Evolutionary conservation across 2,797 vertebrate species (phyloP), one percentile per base, ranked within the genome.

Genomic region (Platalea minor): DNA sequence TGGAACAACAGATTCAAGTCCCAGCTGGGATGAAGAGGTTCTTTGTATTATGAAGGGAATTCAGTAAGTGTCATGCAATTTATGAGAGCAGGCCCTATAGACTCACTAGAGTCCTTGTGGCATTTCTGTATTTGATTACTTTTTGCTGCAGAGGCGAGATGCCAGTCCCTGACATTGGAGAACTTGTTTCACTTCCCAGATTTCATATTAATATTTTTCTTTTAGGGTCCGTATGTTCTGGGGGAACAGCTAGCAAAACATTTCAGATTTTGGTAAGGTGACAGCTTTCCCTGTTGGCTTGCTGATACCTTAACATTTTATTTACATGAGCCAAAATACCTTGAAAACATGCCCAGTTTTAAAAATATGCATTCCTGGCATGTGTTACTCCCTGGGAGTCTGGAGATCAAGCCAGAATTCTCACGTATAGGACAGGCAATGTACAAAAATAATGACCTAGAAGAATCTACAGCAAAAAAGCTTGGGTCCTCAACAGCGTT

Each of bases 281-380:
- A 89, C 82, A 93, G 92, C 41, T 96, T 96, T 91, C 68, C 84
- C 77, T 59, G 20, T 57, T 94, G 95, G 53, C 94, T 95, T 85
- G 75, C 85, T 92, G 72, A n/a, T 93, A 82, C 85, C 92, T 96
- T 91, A 48, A 75, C 89, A 46, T 96, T 95, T 90, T 63, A 77
- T 74, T 74, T 33, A 33, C 51, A 48, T 3, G 39, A 86, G 92
- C 96, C 96, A 97, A 85, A 93, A 95, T 91, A 91, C 89, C 82
- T 95, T 96, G 97, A 97, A 92, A 95, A 86, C 57, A 33, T 92
- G 85, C 95, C 95, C 92, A 91, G 88, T 67, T 94, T 94, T 95
- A 92, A 95, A 97, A 95, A 94, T 96, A 93, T 85, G 82, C 67
- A 79, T 91, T 94, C 68, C 78, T 94, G 94, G 94, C 89, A 91